phyloP scores from a whole-genome alignment of 2,113 vertebrate genomes.

The Neoarius graeffei region DNA sequence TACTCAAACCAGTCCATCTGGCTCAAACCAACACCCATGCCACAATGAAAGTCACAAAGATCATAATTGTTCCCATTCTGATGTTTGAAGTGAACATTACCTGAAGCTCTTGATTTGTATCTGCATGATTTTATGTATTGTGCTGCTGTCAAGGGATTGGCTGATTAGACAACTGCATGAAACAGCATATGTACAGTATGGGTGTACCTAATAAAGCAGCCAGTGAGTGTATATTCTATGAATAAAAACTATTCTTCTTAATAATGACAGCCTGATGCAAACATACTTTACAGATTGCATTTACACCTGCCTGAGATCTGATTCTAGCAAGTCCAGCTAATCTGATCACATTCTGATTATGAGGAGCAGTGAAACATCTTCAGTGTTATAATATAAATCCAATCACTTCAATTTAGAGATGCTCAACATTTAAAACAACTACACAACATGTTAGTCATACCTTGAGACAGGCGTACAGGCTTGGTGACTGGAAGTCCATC shows the following conservation, averaged over 20 bases:
- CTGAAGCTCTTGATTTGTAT: too few species aligned
- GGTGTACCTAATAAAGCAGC: too few species aligned
- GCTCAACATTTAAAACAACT: neutral
- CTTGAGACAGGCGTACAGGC: slow-evolving; percentile 88
- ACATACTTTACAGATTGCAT: neutral
- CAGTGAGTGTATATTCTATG: neutral
- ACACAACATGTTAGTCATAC: slow-evolving; percentile 63
- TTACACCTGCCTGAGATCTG: neutral
- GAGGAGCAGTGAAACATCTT: neutral
- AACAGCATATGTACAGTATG: too few species aligned
- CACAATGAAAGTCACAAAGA: too few species aligned
- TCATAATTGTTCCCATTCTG: neutral
- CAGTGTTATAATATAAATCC: neutral
- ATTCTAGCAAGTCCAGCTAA: neutral
- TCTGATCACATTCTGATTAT: neutral
- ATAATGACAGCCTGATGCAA: neutral
- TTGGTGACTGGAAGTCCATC: slow-evolving; percentile 78
- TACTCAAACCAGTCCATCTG: too few species aligned
- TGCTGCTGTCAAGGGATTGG: too few species aligned
- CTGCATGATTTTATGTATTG: too few species aligned
- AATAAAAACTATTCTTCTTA: neutral
- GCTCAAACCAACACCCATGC: too few species aligned
- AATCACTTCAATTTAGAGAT: neutral
- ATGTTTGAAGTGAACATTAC: too few species aligned
- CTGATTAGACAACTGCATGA: too few species aligned